phyloP scores from a whole-genome alignment of 2,888 invertebrate genomes.

The Drosophila quasianomalipes region DNA sequence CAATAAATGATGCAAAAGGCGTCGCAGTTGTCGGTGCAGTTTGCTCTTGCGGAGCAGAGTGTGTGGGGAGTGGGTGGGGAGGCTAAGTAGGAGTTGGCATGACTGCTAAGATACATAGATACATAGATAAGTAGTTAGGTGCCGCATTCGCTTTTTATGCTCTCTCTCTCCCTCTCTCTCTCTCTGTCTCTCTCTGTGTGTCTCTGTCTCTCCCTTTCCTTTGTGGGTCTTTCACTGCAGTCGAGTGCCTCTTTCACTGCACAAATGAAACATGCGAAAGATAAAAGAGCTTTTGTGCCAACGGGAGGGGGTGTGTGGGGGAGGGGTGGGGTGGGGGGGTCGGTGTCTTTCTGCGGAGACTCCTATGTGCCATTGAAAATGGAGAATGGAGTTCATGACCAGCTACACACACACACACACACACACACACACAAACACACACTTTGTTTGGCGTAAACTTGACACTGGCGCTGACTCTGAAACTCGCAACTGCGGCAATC shows the following conservation, averaged over 20 bases:
- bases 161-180: slow-evolving; percentile 1
- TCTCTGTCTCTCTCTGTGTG: background rate
- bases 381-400: slow-evolving; percentile 82
- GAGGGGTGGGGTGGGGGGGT: accelerated
- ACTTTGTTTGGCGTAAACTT: slow-evolving; percentile 72
- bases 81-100: slow-evolving; percentile 29
- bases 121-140: slow-evolving; percentile 39
- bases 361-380: slow-evolving; percentile 76
- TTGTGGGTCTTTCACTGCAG: slow-evolving; percentile 39
- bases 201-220: slow-evolving; percentile 1
- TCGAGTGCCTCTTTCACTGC: slow-evolving; percentile 42
- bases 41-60: slow-evolving; percentile 10
- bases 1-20: slow-evolving; percentile 74
- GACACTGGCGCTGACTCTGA: slow-evolving; percentile 72
- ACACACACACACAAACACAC: slow-evolving; percentile 12
- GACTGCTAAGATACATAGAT: slow-evolving; percentile 28
- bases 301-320: background rate
- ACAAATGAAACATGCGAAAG: slow-evolving; percentile 68
- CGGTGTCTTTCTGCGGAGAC: slow-evolving; percentile 8
- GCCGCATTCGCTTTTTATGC: slow-evolving; percentile 50
- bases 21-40: slow-evolving; percentile 32
- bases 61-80: background rate
- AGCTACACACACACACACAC: slow-evolving; percentile 26
- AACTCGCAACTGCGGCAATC: slow-evolving; percentile 10
- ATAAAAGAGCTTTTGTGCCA: slow-evolving; percentile 72